Base-by-base conservation (phyloP, 1,140 invertebrate genomes). In the Drosophila virilis region DNA sequence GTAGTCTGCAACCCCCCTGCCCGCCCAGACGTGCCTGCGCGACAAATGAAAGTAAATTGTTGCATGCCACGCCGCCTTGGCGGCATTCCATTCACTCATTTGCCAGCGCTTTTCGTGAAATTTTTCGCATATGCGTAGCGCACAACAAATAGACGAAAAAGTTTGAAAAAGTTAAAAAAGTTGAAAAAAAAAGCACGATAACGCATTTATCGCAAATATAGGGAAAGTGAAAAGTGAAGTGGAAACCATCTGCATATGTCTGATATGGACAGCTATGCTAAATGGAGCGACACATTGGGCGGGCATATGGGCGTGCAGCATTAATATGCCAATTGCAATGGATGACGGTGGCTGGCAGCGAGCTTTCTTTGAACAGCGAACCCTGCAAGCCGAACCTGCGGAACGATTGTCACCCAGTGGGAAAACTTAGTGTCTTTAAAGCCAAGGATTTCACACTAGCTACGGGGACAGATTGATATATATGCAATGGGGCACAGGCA, bases 41-140 rank as follows among this genome's bases (percentile, higher is more conserved):
- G 40, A 69, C 74, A 77, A 89, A 89, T 88, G 84, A 88, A 88
- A 88, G 84, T 89, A 89, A 88, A 88, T 84, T 89, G 80, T 74
- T 59, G 75, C 83, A 77, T 77, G 74, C 67, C 37, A 61, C 67
- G 61, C 45, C 57, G 61, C 51, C 64, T 59, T 50, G 57, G 55
- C 59, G 67, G 73, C 83, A 86, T 86, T 86, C 84, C 84, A 78
- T 83, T 88, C 84, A 88, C 83, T 81, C 50, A 57, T 38, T 58
- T 57, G 62, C 38, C 17, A 69, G 9, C 38, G 52, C 58, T 59
- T 67, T 72, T 64, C 79, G 80, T 66, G 58, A 84, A 84, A 80
- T 78, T 78, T 73, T 75, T 74, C 79, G 83, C 83, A 79, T 74
- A 72, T 85, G 81, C 81, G 81, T 84, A 79, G 65, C 55, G 40